Conservation (phyloP, 2,113 vertebrate species). For the Catagonus wagneri region DNA sequence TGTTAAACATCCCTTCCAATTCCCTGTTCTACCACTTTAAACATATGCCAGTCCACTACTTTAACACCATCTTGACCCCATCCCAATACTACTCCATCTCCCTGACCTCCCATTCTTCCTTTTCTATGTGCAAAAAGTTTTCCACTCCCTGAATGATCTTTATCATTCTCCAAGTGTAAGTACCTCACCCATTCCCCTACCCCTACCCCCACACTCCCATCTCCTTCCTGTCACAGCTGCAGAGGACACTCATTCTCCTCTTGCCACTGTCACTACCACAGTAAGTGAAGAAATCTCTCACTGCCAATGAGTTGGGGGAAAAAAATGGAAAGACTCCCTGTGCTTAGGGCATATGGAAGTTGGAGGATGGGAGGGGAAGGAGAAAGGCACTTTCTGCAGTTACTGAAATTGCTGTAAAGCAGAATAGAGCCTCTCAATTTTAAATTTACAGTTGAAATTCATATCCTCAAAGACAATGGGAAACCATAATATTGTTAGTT, state of each 20-base stretch:
- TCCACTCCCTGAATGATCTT: conserved; percentile 13
- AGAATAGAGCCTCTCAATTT: not conserved
- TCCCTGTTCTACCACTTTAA: not conserved
- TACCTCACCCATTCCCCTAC: not conserved
- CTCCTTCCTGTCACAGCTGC: not conserved
- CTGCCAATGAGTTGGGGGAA: not conserved
- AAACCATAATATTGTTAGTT: not conserved
- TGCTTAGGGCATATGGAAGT: not conserved
- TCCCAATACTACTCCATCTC: not conserved
- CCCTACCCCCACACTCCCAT: not conserved
- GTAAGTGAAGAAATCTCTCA: not conserved
- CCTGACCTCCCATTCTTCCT: not conserved
- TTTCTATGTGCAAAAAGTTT: not conserved
- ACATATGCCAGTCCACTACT: not conserved
- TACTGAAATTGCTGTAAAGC: conserved; percentile 47
- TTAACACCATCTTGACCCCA: not conserved
- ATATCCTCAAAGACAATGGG: not conserved
- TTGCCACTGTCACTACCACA: not conserved
- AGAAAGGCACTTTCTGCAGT: not conserved
- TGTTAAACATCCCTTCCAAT: not conserved
- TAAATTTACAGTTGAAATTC: not conserved
- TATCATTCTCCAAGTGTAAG: not conserved
- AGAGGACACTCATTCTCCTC: not conserved
- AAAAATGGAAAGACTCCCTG: not conserved
- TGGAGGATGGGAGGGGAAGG: accelerated